Base-by-base conservation (phyloP, 2,888 invertebrate species). In the Axea sp. region DNA sequence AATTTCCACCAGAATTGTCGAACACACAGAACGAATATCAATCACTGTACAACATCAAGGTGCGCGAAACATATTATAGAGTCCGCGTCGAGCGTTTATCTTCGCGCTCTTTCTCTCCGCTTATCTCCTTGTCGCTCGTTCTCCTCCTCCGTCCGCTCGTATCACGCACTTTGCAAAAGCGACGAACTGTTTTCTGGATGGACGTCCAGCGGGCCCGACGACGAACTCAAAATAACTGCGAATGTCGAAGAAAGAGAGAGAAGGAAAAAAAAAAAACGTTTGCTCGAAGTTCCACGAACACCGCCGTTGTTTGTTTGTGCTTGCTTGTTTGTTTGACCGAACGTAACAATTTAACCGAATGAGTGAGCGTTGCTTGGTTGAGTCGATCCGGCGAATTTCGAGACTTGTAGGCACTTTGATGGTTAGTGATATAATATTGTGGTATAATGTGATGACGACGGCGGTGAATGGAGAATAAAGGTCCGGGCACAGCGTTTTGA, bases 331-430 rank as follows among this genome's bases (percentile, higher is more conserved):
- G 57, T 68, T 39, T 8, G n/a, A 9, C 2, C 9, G 17, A 22
- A 11, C 4, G 2, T 31, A 47, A 33, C 33, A 31, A 30, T n/a
- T 24, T 22, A 28, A n/a, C n/a, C n/a, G n/a, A n/a, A n/a, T n/a
- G n/a, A n/a, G n/a, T n/a, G n/a, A n/a, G n/a, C n/a, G n/a, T n/a
- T n/a, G 19, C 19, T 19, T 19, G 3, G 3, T 19, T 19, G 19
- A 19, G 19, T 19, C 19, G 19, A 19, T 3, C 71, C 76, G 75
- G 76, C 69, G 72, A 82, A 83, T 83, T 82, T 84, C 43, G 73
- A 78, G 78, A 81, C 53, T 78, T 80, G 84, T 83, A 84, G 85
- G 85, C 85, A 86, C 86, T 85, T 82, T 74, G 77, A 77, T 78
- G 77, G 77, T 80, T 59, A 80, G 75, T 78, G 77, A 77, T 78